phyloP scores from a whole-genome alignment of 2,797 vertebrate genomes.

The Premnoplex brunnescens region DNA sequence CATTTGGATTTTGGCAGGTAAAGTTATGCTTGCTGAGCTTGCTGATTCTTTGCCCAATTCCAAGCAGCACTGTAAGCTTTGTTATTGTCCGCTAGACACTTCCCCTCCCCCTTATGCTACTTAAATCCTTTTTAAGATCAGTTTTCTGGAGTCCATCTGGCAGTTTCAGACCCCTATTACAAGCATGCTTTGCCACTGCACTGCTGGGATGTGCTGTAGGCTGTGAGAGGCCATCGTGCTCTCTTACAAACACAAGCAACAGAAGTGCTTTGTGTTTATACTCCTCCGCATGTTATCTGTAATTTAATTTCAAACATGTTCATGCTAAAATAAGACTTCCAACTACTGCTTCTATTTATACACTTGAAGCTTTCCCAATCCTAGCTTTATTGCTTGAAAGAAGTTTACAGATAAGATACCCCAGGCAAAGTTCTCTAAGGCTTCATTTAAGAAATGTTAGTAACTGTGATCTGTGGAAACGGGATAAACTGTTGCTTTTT shows the following conservation, averaged over 20 bases:
- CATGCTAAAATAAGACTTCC: constrained; percentile 28
- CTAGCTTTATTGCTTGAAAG: background rate
- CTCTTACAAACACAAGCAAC: background rate
- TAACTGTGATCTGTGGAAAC: background rate
- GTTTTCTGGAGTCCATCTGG: constrained; percentile 41
- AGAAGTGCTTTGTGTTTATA: constrained; percentile 26
- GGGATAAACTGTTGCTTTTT: background rate
- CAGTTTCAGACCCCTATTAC: background rate
- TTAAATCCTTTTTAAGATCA: constrained; percentile 24
- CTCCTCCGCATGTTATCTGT: background rate
- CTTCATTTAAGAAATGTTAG: background rate
- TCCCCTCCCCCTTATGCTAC: background rate
- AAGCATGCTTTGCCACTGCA: background rate
- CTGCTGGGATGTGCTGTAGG: background rate
- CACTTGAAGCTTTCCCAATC: background rate
- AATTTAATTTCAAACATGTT: constrained; percentile 18
- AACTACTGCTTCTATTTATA: constrained; percentile 26
- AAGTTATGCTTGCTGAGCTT: background rate
- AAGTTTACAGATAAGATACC: background rate
- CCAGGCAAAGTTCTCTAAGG: background rate
- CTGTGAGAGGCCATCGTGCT: background rate
- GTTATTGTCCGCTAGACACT: background rate
- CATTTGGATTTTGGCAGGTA: background rate
- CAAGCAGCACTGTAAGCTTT: background rate
- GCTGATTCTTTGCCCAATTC: background rate